Evolutionary conservation across 1,140 invertebrate genomes (phyloP).

Genomic region (Macrostomum lignano): DNA sequence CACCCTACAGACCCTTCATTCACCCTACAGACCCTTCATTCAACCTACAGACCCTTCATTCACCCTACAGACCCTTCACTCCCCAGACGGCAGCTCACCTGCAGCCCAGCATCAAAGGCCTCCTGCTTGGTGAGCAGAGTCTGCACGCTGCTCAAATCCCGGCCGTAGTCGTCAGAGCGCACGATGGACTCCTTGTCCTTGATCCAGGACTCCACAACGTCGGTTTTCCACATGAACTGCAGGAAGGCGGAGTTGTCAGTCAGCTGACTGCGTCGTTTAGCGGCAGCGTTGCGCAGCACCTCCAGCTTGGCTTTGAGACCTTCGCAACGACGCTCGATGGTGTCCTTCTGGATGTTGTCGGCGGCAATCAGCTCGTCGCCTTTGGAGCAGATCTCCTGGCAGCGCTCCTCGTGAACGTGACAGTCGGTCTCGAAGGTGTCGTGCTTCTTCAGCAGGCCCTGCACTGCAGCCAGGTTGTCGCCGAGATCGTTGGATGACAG

Average conservation of each 20-base stretch:
- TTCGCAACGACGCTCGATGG: slow-evolving; percentile 52
- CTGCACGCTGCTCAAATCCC: slow-evolving; percentile 87
- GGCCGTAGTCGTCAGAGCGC: slow-evolving; percentile 80
- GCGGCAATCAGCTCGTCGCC: slow-evolving; percentile 34
- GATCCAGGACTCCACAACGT: slow-evolving; percentile 98
- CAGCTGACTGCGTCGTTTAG: slow-evolving; percentile 50
- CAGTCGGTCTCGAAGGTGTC: slow-evolving; percentile 93
- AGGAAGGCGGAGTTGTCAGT: slow-evolving; percentile 87
- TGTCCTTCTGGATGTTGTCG: slow-evolving; percentile 69
- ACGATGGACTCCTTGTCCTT: slow-evolving; percentile 84
- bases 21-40: too few relatives aligned
- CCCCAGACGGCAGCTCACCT: too few relatives aligned
- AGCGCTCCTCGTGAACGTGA: slow-evolving; percentile 69
- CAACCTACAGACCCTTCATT: too few relatives aligned
- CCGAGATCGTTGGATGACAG: slow-evolving; percentile 80
- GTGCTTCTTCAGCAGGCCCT: slow-evolving; percentile 86
- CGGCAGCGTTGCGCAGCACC: slow-evolving; percentile 50
- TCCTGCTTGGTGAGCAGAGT: slow-evolving; percentile 98
- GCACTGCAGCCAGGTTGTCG: slow-evolving; percentile 92
- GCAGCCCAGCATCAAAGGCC: slow-evolving; percentile 60
- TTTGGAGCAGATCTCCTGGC: slow-evolving; percentile 54
- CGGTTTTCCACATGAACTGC: slow-evolving; percentile 99
- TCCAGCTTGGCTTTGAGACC: slow-evolving; percentile 57
- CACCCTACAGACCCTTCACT: too few relatives aligned
- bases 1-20: too few relatives aligned